Base-by-base conservation (phyloP, 2,113 vertebrate genomes). In the Trogon surrucura region DNA sequence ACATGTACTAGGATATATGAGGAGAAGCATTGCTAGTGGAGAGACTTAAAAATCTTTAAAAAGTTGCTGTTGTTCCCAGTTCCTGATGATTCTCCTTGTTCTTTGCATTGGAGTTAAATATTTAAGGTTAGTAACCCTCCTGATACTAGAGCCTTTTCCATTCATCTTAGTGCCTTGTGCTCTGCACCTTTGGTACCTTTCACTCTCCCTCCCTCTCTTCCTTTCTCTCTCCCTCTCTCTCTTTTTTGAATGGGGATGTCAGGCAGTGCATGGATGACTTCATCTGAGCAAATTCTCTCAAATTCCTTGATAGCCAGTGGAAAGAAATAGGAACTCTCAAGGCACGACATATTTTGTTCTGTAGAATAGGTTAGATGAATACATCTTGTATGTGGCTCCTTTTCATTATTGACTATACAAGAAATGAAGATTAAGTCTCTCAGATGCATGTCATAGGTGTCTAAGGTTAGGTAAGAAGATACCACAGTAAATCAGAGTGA, bases 401-500 rank as follows among this genome's bases (percentile, higher is more conserved):
- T 85, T 93, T 85, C n/a, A 83, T 36, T 79, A n/a, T 3, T 84
- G 56, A 54, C 36, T 50, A 5, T 45, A n/a, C 0, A 2, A 66
- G 54, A 92, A 95, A 84, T 74, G 8, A 80, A 97, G 64, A 92
- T 70, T 60, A 93, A 94, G 36, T 36, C 25, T 60, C 34, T 84
- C 58, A 80, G 58, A 44, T 91, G 44, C 12, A 23, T 71, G 75
- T 67, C 77, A 88, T 19, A 50, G n/a, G 13, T 81, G 73, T 74
- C 69, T 95, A 11, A 91, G 88, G 54, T 73, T 88, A 90, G 44
- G 48, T 67, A 48, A 36, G n/a, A 29, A 51, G 77, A 16, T 90
- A 88, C 9, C 48, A 67, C 60, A 70, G 57, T 94, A 70, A 61
- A 85, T 94, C 82, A 86, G 69, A 64, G 36, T 50, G 44, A 88